These are phyloP conservation scores for Anhinga rufa DNA, from an alignment of 2,113 vertebrate species.

Conservation along the genomic window DNA sequence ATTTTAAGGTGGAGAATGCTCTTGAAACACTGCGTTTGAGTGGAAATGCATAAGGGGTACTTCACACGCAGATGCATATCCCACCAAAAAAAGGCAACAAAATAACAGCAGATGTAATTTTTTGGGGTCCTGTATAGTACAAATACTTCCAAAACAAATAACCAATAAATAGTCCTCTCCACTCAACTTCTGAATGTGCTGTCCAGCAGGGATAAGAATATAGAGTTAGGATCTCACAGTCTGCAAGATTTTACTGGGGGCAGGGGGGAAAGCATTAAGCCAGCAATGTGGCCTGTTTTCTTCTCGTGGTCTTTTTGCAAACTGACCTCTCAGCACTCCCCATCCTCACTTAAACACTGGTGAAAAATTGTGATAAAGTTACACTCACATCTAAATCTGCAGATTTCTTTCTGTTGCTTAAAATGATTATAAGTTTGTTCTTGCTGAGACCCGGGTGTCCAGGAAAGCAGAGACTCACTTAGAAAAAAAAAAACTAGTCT, in stretches of 20 bases:
- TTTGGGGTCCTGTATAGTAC: not conserved
- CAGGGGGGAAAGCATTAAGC: not conserved
- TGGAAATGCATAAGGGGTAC: not conserved
- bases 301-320: not conserved
- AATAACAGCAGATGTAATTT: not conserved
- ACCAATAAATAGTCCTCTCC: not conserved
- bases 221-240: not conserved
- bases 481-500: not conserved
- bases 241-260: not conserved
- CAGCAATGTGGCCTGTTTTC: not conserved
- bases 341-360: not conserved
- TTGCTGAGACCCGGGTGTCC: not conserved
- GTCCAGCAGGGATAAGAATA: not conserved
- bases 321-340: not conserved
- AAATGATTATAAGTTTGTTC: not conserved
- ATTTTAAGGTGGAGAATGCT: not conserved
- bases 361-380: not conserved
- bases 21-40: not conserved
- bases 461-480: not conserved
- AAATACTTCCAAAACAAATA: not conserved
- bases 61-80: not conserved
- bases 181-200: not conserved
- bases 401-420: not conserved
- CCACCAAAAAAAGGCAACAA: not conserved
- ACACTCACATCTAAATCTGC: not conserved